Percentiles rank a stretch among this genome's conserved stretches.
These are phyloP conservation scores for Oryzias sinensis DNA, from an alignment of 2,797 vertebrate genomes.

Conservation along the genomic window DNA sequence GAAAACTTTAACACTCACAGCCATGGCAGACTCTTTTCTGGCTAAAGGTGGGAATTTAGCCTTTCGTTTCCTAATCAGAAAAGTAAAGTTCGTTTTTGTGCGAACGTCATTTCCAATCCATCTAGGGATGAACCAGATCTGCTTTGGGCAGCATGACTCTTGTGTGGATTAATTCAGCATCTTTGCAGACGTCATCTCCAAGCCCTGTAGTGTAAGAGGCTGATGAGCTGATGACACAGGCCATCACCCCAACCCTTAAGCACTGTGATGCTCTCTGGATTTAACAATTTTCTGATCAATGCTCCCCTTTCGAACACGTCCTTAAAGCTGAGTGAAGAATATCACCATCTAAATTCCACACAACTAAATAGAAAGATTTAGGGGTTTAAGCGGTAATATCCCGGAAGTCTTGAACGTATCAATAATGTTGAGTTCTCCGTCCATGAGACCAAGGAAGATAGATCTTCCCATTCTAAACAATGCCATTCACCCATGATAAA, in stretches of 20 bases:
- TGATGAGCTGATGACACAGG: slow-evolving; percentile 36
- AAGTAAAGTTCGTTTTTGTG: slow-evolving; percentile 26
- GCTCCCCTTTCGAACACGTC: slow-evolving; percentile 10
- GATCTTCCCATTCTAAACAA: slow-evolving; percentile 77
- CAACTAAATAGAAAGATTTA: slow-evolving; percentile 68
- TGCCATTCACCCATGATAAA: slow-evolving; percentile 66
- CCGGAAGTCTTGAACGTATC: slow-evolving; percentile 57
- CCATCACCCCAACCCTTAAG: slow-evolving; percentile 26
- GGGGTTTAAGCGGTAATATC: slow-evolving; percentile 64
- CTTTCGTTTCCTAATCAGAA: slow-evolving; percentile 26
- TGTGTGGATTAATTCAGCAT: slow-evolving; percentile 49
- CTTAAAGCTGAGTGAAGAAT: slow-evolving; percentile 31
- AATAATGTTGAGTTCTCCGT: slow-evolving; percentile 64
- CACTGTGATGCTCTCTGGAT: slow-evolving; percentile 20
- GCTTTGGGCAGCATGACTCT: slow-evolving; percentile 42
- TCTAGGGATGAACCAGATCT: slow-evolving; percentile 20
- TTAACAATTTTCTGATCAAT: slow-evolving; percentile 19
- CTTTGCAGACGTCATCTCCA: slow-evolving; percentile 39
- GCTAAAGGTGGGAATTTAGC: slow-evolving; percentile 6
- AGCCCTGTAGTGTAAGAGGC: slow-evolving; percentile 25
- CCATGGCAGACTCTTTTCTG: neutral
- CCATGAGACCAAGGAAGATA: slow-evolving; percentile 63
- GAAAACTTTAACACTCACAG: no score
- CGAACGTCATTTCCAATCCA: slow-evolving; percentile 41
- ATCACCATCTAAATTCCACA: slow-evolving; percentile 70